Conservation (phyloP, 1,140 invertebrate genomes). For the Leptestheria dahalacensis region DNA sequence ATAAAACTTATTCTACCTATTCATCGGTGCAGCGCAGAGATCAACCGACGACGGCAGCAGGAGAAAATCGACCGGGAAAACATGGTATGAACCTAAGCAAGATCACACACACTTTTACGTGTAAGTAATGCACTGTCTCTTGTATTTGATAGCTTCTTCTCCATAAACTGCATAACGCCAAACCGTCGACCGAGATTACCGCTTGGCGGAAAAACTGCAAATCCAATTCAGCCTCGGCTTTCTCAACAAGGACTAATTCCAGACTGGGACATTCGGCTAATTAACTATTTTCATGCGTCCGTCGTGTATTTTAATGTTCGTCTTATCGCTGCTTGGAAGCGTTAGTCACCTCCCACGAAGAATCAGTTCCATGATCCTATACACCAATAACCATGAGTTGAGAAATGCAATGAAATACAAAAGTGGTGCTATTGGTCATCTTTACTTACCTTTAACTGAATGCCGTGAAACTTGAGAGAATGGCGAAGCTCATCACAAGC, state of each 20-base stretch:
- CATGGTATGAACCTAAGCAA: conserved; percentile 26
- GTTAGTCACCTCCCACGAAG: conserved; percentile 15
- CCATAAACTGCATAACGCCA: conserved; percentile 24
- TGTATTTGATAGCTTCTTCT: conserved; percentile 26
- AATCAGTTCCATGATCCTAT: conserved; percentile 37
- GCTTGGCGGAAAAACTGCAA: not conserved
- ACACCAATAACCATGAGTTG: conserved; percentile 11
- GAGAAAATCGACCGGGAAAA: conserved; percentile 29
- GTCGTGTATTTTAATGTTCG: not conserved
- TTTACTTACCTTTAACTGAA: conserved; percentile 28
- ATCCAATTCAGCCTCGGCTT: conserved; percentile 14
- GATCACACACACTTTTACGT: no score
- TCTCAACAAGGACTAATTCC: conserved; percentile 16
- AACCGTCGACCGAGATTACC: conserved; percentile 17
- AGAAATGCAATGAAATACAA: not conserved
- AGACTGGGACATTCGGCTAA: conserved; percentile 3
- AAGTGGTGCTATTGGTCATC: not conserved
- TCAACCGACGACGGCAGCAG: conserved; percentile 28
- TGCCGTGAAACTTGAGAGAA: conserved; percentile 42
- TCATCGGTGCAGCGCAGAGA: conserved; percentile 19
- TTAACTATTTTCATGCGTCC: not conserved
- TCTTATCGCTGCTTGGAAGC: not conserved
- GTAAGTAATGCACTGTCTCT: no score
- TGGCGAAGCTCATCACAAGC: conserved; percentile 54
- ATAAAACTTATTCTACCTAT: not conserved